phyloP scores from a whole-genome alignment of 2,888 invertebrate genomes.

The Latrodectus hesperus region DNA sequence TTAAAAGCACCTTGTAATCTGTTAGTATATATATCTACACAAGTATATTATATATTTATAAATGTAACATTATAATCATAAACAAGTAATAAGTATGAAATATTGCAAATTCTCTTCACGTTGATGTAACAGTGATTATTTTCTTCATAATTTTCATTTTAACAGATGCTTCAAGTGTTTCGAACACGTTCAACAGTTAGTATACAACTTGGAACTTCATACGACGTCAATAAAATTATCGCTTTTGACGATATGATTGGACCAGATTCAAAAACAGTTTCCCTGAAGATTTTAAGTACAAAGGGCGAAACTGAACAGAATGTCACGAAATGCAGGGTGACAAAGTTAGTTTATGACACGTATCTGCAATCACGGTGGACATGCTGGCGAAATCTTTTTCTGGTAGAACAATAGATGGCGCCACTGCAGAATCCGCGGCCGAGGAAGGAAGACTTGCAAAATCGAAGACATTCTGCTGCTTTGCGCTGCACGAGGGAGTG shows the following conservation, averaged over 20 bases:
- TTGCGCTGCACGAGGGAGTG: conserved; percentile 56
- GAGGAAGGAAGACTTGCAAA: conserved; percentile 23
- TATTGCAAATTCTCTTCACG: no score
- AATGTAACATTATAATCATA: no score
- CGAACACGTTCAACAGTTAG: no score
- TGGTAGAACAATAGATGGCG: conserved; percentile 20
- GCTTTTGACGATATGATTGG: background rate
- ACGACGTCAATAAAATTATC: no score
- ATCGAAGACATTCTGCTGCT: conserved; percentile 49
- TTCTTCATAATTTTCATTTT: no score
- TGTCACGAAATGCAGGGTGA: conserved; percentile 37
- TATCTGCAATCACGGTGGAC: conserved; percentile 19
- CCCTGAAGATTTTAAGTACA: background rate
- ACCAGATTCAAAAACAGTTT: background rate
- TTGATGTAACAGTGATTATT: no score
- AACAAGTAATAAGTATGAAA: no score
- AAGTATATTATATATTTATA: no score
- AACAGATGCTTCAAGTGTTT: no score
- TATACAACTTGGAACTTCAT: no score
- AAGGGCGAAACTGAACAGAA: background rate
- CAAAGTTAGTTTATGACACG: conserved; percentile 45
- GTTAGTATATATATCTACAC: no score
- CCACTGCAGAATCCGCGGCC: conserved; percentile 6
- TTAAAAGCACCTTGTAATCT: no score
- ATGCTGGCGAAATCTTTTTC: conserved; percentile 27